phyloP scores from a whole-genome alignment of 2,113 vertebrate genomes.

The Semnornis frantzii region DNA sequence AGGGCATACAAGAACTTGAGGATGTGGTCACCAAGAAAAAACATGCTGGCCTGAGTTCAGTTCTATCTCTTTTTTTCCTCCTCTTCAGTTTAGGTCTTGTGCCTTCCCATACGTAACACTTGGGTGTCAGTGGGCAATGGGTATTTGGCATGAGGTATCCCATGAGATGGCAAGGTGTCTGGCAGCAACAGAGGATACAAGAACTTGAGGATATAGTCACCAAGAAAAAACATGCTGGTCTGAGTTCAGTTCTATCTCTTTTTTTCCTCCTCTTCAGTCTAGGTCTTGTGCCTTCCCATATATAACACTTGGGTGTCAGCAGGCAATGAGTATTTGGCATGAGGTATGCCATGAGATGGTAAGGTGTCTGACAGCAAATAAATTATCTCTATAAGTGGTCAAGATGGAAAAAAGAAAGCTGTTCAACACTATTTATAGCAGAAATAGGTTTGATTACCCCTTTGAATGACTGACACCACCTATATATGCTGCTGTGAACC shows the following conservation, averaged over 20 bases:
- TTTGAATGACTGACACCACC: not conserved
- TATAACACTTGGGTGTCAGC: not conserved
- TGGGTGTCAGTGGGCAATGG: not conserved
- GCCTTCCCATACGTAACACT: not conserved
- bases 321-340: not conserved
- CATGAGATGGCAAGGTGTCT: not conserved
- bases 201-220: not conserved
- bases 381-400: not conserved
- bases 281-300: not conserved
- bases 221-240: not conserved
- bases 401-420: not conserved
- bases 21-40: not conserved
- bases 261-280: not conserved
- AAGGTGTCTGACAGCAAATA: not conserved
- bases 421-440: not conserved
- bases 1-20: not conserved
- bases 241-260: not conserved
- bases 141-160: not conserved
- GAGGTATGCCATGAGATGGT: accelerated
- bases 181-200: not conserved
- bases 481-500: not conserved
- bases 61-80: not conserved
- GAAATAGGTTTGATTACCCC: not conserved
- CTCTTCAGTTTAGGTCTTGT: not conserved
- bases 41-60: not conserved